Base-by-base conservation (phyloP, 2,113 vertebrate genomes). In the Hepsetus odoe region DNA sequence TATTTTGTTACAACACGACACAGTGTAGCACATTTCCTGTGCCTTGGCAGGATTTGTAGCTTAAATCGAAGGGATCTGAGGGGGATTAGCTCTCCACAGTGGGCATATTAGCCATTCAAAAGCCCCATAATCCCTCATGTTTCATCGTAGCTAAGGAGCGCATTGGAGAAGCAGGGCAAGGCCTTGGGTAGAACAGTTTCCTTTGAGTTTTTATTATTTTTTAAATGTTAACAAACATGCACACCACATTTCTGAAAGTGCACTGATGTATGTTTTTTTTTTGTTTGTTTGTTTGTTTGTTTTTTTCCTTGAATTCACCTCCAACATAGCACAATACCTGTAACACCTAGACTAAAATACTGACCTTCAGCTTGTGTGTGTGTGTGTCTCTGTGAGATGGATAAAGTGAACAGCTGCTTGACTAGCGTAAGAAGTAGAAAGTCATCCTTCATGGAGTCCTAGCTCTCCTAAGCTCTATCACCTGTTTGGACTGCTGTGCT, bases 401-500 rank as follows among this genome's bases (percentile, higher is more conserved):
- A 65, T 56, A 58, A 72, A 24, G 55, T 68, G 66, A 72, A 59
- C 33, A 32, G 14, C 28, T 61, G 42, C 55, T 46, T 6, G 35
- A 28, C 46, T 59, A 68, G 38, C 18, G 20, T 24, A 2, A 58
- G 33, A 83, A 67, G 14, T 80, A 59, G 58, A 40, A 22, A 76
- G 66, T 72, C 77, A 80, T 40, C 22, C 35, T 67, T 79, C 51
- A 26, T 75, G 35, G 68, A 72, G 55, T 59, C 38, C 3, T 44
- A 18, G 32, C 42, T 82, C 65, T 74, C 66, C 61, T 58, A n/a
- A 33, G 0, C 76, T 61, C 84, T 88, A 90, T 90, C 88, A 77
- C 66, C 83, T 87, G 87, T 90, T 90, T 89, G 82, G 80, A 66
- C 88, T 88, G 75, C 18, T 42, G 5, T 77, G 86, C 80, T 77